Evolutionary conservation across 2,113 vertebrate genomes (phyloP), one percentile per base, ranked within the genome.

Genomic region (Mesoclemmys tuberculata): DNA sequence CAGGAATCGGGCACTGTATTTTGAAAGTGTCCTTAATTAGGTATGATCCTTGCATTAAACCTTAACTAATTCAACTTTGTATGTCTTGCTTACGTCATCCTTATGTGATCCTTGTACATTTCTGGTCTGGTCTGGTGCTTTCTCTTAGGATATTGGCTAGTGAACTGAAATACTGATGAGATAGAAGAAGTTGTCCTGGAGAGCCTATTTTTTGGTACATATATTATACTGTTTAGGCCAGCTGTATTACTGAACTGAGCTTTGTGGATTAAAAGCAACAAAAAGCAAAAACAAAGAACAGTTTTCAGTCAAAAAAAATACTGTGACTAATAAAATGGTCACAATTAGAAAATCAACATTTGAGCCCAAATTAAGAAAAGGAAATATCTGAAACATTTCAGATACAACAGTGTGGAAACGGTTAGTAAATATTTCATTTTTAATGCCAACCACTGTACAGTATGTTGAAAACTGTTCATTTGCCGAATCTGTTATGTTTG

Each of bases 261-360:
- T 97, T 97, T 95, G 71, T 58, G 79, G 11, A 91, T 95, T 81
- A 96, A 95, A 95, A 81, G 49, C 80, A 90, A 74, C 41, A 8
- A 81, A 68, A 84, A 93, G 52, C 80, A 82, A 82, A 94, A 56
- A 14, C 4, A 44, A 74, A 82, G 5, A 61, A 12, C 29, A 19
- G 35, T 41, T 56, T 88, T 80, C 49, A 90, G 78, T 86, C 24
- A 88, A 64, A 89, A 71, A 84, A 58, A 80, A 92, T 81, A 90
- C 64, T 4, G 85, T 64, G 44, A 78, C 6, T 90, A 85, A 14
- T 41, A 12, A 7, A 18, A 27, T 81, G 41, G 31, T 44, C 87
- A 68, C 41, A 12, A 3, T 55, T 74, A 41, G 3, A 13, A 78
- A n/a, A 48, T 77, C 48, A 29, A 10, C 52, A 48, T 31, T 49